These are phyloP conservation scores for Ariolimax columbianus DNA, from an alignment of 2,888 invertebrate genomes.

Conservation along the genomic window DNA sequence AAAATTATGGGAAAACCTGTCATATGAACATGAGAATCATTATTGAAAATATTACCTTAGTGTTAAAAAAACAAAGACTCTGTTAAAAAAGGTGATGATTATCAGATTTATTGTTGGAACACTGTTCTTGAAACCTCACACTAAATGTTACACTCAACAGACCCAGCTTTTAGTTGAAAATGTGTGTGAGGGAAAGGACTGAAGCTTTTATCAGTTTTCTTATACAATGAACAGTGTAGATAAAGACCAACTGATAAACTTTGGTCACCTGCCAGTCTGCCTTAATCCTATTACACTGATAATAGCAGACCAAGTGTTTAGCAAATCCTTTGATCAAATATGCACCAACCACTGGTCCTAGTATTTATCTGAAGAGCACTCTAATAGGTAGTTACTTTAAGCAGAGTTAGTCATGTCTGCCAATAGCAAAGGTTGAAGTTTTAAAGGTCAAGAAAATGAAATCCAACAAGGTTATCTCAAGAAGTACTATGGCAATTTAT, in stretches of 20 bases:
- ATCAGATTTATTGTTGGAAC: background rate
- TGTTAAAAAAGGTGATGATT: background rate
- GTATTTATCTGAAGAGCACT: slow-evolving; percentile 2
- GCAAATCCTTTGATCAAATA: background rate
- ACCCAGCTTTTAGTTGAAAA: background rate
- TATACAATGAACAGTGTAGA: background rate
- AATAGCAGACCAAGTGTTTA: background rate
- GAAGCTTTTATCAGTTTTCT: background rate
- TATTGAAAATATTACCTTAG: background rate
- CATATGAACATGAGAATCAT: background rate
- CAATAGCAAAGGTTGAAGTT: background rate
- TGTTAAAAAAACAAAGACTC: background rate
- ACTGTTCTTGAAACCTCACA: background rate
- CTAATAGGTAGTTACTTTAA: background rate
- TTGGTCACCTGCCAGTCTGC: background rate
- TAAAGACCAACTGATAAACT: background rate
- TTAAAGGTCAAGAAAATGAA: background rate
- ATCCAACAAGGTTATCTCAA: background rate
- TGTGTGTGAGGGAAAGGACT: background rate
- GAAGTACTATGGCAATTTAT: background rate
- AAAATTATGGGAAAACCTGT: background rate
- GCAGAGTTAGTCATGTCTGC: too few species aligned
- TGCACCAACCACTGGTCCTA: background rate
- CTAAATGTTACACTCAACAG: too few species aligned
- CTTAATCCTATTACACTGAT: background rate